Evolutionary conservation across 2,888 invertebrate species (phyloP).

Genomic region (Pristionchus arcanus): DNA sequence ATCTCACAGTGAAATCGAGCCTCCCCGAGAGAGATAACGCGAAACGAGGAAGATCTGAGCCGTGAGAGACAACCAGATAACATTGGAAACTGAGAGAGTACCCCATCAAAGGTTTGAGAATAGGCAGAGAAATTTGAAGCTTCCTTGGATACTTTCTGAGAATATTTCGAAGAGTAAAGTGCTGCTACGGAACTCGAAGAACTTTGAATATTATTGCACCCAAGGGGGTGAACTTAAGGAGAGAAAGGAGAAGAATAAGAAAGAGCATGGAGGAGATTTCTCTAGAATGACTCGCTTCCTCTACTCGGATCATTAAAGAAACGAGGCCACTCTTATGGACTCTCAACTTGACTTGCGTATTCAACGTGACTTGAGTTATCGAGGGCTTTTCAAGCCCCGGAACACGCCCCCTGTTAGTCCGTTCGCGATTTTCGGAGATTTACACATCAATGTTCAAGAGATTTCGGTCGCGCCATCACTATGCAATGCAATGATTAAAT

Average conservation of each 20-base stretch:
- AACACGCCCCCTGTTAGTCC: neutral
- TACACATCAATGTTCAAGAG: neutral
- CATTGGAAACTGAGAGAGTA: neutral
- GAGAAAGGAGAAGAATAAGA: neutral
- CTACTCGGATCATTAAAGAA: conserved; percentile 13
- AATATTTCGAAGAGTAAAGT: neutral
- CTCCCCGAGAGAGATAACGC: neutral
- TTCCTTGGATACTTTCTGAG: neutral
- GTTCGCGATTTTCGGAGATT: neutral
- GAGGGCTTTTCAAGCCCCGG: neutral
- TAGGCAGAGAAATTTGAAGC: neutral
- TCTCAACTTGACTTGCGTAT: neutral
- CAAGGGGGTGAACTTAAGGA: neutral
- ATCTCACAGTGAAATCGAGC: conserved; percentile 13
- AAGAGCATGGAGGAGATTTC: neutral
- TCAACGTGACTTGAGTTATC: neutral
- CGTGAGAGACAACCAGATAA: neutral
- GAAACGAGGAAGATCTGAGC: neutral
- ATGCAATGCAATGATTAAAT: neutral
- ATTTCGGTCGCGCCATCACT: neutral
- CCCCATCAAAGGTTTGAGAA: neutral
- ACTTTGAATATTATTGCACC: conserved; percentile 8
- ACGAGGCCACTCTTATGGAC: conserved; percentile 31
- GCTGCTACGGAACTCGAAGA: neutral
- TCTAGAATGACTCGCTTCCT: conserved; percentile 3